Evolutionary conservation across 2,888 invertebrate species (phyloP), one percentile per base, ranked within the genome.

Genomic region (Drosophila neutralis): DNA sequence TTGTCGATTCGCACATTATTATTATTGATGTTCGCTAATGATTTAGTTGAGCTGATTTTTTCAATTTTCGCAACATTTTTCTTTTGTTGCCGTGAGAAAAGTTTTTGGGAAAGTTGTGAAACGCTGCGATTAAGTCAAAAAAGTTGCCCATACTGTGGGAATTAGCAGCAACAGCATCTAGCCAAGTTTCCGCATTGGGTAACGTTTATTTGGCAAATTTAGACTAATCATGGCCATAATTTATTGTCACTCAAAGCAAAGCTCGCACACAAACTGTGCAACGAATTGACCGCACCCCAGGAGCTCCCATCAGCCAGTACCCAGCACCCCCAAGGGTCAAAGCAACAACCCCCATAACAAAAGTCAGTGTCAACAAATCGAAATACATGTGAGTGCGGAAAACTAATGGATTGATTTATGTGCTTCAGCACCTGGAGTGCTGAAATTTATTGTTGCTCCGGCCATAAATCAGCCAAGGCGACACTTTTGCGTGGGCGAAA

Each of bases 401-500:
- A 92, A 89, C 91, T 92, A 92, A 92, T 92, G 81, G 91, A 92
- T 87, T 91, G 91, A 91, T 91, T 91, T 91, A 91, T 92, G 78
- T 84, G 73, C 54, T 52, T 87, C 85, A 90, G 76, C 91, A 91
- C 91, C 91, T 91, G 91, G 91, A 92, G 92, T 87, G 92, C 83
- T 87, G 88, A 92, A 91, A 91, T 92, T 91, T 91, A 92, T 91
- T 91, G 84, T 83, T 82, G 81, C 73, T 82, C 81, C 65, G 78
- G 80, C 77, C 81, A 91, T 91, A 91, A 91, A 91, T 91, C 91
- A 92, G 68, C 74, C 42, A 82, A 78, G 71, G 61, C 87, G 80
- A 80, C 83, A 83, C 65, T n/a, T 69, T 52, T 56, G 77, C 68
- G 85, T 78, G 80, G 84, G 75, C 67, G 74, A 53, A 18, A 4